phyloP scores from a whole-genome alignment of 1,140 invertebrate species.

The Globodera rostochiensis region DNA sequence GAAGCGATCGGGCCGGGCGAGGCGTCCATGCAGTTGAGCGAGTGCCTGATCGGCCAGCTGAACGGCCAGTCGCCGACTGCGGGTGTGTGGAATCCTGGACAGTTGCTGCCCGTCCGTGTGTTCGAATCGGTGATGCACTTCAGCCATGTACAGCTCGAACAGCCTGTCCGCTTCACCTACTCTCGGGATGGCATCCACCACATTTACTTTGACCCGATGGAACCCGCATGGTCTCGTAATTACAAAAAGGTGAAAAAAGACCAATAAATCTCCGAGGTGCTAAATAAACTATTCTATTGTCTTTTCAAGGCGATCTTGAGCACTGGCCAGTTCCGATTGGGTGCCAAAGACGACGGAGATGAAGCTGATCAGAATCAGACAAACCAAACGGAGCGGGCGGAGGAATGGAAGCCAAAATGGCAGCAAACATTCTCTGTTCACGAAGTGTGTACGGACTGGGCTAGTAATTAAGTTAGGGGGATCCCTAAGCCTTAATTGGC shows the following conservation, averaged over 20 bases:
- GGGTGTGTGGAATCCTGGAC: background rate
- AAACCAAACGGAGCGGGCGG: background rate
- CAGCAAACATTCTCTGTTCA: background rate
- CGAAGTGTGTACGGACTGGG: background rate
- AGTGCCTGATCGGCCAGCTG: constrained; percentile 4
- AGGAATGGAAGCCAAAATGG: background rate
- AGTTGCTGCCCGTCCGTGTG: background rate
- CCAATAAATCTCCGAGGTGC: background rate
- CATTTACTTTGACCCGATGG: background rate
- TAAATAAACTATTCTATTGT: background rate
- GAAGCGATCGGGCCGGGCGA: background rate
- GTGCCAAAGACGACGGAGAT: background rate
- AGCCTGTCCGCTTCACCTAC: constrained; percentile 3
- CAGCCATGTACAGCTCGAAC: constrained; percentile 1
- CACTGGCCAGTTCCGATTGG: background rate
- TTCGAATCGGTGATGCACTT: background rate
- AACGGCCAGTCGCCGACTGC: background rate
- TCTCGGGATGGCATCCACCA: background rate
- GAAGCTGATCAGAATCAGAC: background rate
- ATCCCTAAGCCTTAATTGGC: background rate
- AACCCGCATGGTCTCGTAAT: background rate
- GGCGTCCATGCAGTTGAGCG: background rate
- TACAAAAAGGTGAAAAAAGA: background rate
- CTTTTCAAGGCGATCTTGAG: background rate
- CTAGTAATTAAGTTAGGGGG: too few relatives aligned